Conservation (phyloP, 64 coral and sea anemone genomes). For the Pachyseris speciosa region DNA sequence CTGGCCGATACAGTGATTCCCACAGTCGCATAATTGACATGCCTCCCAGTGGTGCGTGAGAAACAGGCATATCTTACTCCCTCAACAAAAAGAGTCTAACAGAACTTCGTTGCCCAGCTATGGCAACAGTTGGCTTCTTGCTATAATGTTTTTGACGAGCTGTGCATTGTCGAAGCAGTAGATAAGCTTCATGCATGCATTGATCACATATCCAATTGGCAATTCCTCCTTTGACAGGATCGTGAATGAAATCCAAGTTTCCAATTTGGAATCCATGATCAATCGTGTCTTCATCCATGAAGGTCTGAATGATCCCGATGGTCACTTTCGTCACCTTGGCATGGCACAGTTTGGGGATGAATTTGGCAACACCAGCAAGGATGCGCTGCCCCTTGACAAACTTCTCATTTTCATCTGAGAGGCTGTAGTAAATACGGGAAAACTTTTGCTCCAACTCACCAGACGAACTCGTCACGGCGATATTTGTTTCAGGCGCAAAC, state of each 20-base stretch:
- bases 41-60: too few species aligned
- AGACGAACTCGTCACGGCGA: conserved; percentile 44
- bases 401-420: conserved; percentile 63
- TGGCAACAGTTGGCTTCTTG: background rate
- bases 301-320: conserved; percentile 66
- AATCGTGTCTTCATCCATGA: conserved; percentile 17
- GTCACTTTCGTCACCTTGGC: conserved; percentile 65
- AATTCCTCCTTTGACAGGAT: conserved; percentile 38
- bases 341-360: conserved; percentile 59
- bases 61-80: too few species aligned
- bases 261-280: conserved; percentile 31
- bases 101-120: too few species aligned
- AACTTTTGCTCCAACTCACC: conserved; percentile 46
- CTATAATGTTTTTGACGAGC: background rate
- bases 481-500: conserved; percentile 75
- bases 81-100: too few species aligned
- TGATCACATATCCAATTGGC: conserved; percentile 56
- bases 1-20: too few species aligned
- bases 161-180: conserved; percentile 65
- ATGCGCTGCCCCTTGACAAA: conserved; percentile 52
- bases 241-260: conserved; percentile 55
- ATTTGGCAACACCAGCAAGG: conserved; percentile 49
- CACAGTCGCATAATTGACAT: too few species aligned
- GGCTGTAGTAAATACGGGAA: background rate
- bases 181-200: conserved; percentile 79